Base-by-base conservation (phyloP, 2,113 vertebrate genomes). In the Axis porcinus region DNA sequence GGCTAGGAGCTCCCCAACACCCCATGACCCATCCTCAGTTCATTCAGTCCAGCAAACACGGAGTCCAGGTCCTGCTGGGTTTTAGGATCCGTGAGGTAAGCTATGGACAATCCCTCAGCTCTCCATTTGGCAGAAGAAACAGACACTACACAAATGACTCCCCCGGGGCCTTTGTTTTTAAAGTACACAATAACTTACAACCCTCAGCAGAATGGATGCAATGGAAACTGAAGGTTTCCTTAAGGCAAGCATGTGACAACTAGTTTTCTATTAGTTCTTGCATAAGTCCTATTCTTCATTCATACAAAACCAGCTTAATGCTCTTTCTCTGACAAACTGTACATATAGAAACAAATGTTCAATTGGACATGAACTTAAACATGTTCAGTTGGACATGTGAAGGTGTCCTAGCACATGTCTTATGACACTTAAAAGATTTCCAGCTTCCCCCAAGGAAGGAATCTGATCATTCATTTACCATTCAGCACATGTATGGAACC, bases 201-300 rank as follows among this genome's bases (percentile, higher is more conserved):
- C n/a, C 40, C 45, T 55, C 76, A 33, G 30, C 55, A 64, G 62
- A 62, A 76, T 6, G 11, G 62, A n/a, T 79, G 36, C 3, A 16
- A 0, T 54, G 70, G 92, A 81, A 92, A 95, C 76, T n/a, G 45
- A 52, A 58, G 6, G 28, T 94, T 95, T 94, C 91, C 64, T 97
- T 96, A 93, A 95, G 88, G 94, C 76, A 96, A 96, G 86, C 81
- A 90, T 43, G 76, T 89, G 93, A 97, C 28, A n/a, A 94, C n/a
- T 60, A 16, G 79, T 88, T 95, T 98, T 97, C 97, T 97, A 98
- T 99, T 99, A 99, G 99, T 99, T 99, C 99, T 99, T 99, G 99
- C 98, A 57, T 99, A 99, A 99, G 99, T 99, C 99, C 99, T 99
- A 99, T 99, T 99, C 99, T 99, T 98, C 99, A 99, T 99, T 99